Evolutionary conservation across 1,140 invertebrate species (phyloP).

Genomic region (Ips typographus): DNA sequence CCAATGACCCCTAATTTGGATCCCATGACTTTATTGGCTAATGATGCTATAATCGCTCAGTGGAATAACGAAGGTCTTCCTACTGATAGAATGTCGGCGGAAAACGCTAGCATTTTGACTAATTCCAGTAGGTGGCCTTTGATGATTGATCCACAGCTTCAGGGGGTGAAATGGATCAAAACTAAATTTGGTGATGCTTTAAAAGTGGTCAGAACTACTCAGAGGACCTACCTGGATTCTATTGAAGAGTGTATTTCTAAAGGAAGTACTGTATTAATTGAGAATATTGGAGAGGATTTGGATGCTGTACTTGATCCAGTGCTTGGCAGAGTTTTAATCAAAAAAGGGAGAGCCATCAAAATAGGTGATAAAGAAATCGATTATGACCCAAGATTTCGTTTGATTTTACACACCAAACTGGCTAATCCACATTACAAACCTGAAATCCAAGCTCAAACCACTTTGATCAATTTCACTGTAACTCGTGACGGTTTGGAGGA

Average conservation of each 20-base stretch:
- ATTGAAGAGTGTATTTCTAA: slow-evolving; percentile 79
- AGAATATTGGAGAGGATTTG: slow-evolving; percentile 86
- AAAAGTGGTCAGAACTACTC: slow-evolving; percentile 73
- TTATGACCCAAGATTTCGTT: slow-evolving; percentile 78
- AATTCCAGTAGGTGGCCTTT: slow-evolving; percentile 91
- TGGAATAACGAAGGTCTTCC: slow-evolving; percentile 96
- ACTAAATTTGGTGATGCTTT: slow-evolving; percentile 72
- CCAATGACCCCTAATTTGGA: slow-evolving; percentile 78
- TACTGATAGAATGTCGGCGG: slow-evolving; percentile 88
- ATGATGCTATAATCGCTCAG: slow-evolving; percentile 85
- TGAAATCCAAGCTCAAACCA: slow-evolving; percentile 95
- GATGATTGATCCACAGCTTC: slow-evolving; percentile 89
- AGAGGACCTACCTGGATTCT: slow-evolving; percentile 80
- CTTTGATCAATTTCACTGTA: slow-evolving; percentile 93
- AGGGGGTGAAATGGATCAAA: slow-evolving; percentile 97
- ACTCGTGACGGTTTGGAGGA: slow-evolving; percentile 90
- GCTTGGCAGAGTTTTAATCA: slow-evolving; percentile 84
- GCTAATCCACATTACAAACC: slow-evolving; percentile 96
- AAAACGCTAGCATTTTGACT: slow-evolving; percentile 90
- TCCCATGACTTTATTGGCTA: slow-evolving; percentile 79
- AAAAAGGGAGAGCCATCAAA: slow-evolving; percentile 72
- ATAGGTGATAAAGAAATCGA: slow-evolving; percentile 93
- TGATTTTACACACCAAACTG: slow-evolving; percentile 91
- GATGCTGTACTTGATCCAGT: slow-evolving; percentile 90
- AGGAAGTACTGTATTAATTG: slow-evolving; percentile 76